Evolutionary conservation across 1,140 invertebrate species (phyloP).

Genomic region (Drosophila funebris): DNA sequence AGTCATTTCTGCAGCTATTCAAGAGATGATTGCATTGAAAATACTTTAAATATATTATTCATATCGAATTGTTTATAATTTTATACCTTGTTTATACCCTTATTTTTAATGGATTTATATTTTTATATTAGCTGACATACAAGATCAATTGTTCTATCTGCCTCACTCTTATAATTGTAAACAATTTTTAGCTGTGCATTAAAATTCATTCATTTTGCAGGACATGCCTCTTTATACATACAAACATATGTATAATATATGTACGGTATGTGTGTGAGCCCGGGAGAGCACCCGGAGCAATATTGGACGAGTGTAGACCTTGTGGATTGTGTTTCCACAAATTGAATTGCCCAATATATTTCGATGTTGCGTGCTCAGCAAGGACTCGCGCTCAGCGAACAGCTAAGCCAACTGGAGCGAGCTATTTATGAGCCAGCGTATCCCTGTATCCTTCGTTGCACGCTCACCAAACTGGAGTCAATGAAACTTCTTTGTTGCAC

Average conservation of each 20-base stretch:
- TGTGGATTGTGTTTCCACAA: constrained; percentile 67
- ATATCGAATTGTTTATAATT: neutral
- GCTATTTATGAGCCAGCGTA: constrained; percentile 56
- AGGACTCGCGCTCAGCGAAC: constrained; percentile 34
- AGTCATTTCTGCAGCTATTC: no score
- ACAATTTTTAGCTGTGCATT: constrained; percentile 34
- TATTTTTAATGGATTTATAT: neutral
- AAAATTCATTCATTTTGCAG: constrained; percentile 60
- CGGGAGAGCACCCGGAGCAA: constrained; percentile 42
- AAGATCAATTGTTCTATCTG: neutral
- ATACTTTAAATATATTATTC: no score
- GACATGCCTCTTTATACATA: constrained; percentile 28
- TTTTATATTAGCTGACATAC: neutral
- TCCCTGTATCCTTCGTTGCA: constrained; percentile 12
- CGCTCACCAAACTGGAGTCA: constrained; percentile 62
- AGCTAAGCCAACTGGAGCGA: constrained; percentile 17
- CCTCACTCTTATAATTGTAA: neutral
- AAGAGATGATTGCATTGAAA: no score
- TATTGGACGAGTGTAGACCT: constrained; percentile 37
- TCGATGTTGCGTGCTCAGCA: constrained; percentile 43
- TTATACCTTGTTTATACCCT: neutral
- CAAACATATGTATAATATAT: neutral
- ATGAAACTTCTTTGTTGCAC: constrained; percentile 80
- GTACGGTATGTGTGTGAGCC: constrained; percentile 7
- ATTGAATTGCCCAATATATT: constrained; percentile 38